Conservation (phyloP, 2,888 invertebrate genomes). For the Eledona agricola region DNA sequence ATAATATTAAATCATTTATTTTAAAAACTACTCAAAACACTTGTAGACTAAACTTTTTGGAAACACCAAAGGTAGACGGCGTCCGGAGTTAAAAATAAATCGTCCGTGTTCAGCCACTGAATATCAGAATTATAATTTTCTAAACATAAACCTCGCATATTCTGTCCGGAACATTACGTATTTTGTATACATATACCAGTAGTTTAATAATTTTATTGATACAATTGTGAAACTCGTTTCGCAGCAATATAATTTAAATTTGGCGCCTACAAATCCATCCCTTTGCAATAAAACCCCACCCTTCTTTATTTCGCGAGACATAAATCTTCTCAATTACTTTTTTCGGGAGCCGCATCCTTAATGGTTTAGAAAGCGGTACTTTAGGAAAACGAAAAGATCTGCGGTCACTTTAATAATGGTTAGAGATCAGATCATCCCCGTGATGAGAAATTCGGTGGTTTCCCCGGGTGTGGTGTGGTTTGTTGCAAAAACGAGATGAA, state of each 20-base stretch:
- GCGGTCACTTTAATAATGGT: constrained; percentile 18
- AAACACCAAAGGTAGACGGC: too few species aligned
- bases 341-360: constrained; percentile 5
- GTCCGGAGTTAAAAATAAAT: too few species aligned
- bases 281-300: constrained; percentile 11
- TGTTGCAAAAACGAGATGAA: constrained; percentile 33
- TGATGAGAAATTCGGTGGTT: constrained; percentile 21
- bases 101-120: too few species aligned
- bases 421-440: constrained; percentile 5
- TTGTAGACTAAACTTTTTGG: too few species aligned
- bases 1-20: too few species aligned
- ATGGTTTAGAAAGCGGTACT: constrained; percentile 8
- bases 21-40: too few species aligned
- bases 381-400: constrained; percentile 1
- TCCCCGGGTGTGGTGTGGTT: constrained; percentile 10
- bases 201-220: too few species aligned
- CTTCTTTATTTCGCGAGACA: constrained; percentile 5
- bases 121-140: too few species aligned
- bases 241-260: constrained; percentile 14
- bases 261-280: constrained; percentile 15
- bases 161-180: background rate
- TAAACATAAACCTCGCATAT: background rate
- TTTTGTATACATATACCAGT: too few species aligned
- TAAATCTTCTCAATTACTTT: constrained; percentile 23
- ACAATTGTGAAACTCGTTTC: too few species aligned